Percentiles rank a stretch among this genome's conserved stretches.
These are phyloP conservation scores for Eustalomyia histrio DNA, from an alignment of 2,888 invertebrate genomes.

Conservation along the genomic window DNA sequence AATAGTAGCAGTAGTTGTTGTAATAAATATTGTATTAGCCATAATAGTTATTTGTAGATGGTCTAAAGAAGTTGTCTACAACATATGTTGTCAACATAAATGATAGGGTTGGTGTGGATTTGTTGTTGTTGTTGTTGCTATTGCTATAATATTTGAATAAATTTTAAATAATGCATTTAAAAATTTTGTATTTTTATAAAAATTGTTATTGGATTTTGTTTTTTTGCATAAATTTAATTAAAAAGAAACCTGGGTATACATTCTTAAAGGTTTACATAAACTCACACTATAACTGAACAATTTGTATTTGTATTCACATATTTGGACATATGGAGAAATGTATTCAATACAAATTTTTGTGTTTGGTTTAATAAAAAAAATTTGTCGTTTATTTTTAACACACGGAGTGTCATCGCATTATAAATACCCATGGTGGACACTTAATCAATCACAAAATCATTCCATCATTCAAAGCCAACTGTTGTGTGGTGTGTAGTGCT, in stretches of 20 bases:
- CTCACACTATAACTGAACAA: neutral
- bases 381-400: constrained; percentile 21
- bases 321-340: constrained; percentile 62
- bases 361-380: constrained; percentile 14
- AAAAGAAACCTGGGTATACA: constrained; percentile 45
- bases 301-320: constrained; percentile 27
- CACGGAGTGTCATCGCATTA: constrained; percentile 68
- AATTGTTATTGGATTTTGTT: constrained; percentile 38
- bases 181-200: constrained; percentile 44
- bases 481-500: constrained; percentile 71
- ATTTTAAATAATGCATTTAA: constrained; percentile 49
- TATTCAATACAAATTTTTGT: constrained; percentile 31
- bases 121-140: neutral
- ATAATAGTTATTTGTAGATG: neutral
- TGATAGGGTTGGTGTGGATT: constrained; percentile 12
- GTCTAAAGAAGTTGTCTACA: constrained; percentile 3
- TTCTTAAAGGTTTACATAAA: constrained; percentile 54
- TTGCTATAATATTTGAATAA: constrained; percentile 42
- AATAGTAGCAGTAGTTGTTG: neutral
- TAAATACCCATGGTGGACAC: constrained; percentile 76
- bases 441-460: constrained; percentile 79
- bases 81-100: neutral
- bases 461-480: constrained; percentile 75
- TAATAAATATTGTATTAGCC: neutral
- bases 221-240: constrained; percentile 41